Evolutionary conservation across 2,797 vertebrate genomes (phyloP).

Genomic region (Arctocebus calabarensis): DNA sequence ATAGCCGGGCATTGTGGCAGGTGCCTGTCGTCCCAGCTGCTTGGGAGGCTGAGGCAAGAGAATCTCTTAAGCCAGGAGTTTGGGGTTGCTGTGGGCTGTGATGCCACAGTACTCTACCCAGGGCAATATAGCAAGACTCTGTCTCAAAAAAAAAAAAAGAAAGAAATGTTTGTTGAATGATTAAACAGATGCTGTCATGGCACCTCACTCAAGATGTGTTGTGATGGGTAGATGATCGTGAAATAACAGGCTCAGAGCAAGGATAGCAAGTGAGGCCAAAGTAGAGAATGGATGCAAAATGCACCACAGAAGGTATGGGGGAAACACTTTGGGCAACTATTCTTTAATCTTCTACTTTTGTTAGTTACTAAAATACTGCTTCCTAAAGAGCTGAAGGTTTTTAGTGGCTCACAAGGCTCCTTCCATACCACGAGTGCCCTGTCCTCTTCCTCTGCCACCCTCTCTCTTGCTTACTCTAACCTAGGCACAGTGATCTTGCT

Average conservation of each 20-base stretch:
- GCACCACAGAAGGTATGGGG: neutral
- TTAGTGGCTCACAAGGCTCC: neutral
- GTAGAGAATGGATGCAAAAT: neutral
- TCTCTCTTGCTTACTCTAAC: neutral
- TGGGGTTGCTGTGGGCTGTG: no score
- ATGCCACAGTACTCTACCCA: no score
- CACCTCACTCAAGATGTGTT: neutral
- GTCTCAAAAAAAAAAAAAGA: no score
- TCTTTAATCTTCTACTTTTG: neutral
- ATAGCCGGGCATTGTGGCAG: no score
- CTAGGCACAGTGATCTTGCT: fast-evolving
- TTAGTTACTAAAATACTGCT: neutral
- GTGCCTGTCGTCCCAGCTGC: no score
- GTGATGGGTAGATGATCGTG: neutral
- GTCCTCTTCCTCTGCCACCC: no score
- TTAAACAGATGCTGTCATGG: neutral
- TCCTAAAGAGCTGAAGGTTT: neutral
- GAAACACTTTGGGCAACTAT: neutral
- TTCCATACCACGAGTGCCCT: fast-evolving
- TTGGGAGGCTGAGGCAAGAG: no score
- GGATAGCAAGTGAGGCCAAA: neutral
- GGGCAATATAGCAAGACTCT: no score
- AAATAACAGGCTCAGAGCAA: fast-evolving
- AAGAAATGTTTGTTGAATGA: neutral
- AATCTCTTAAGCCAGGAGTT: no score